Percentiles rank a stretch among this genome's conserved stretches.
These are phyloP conservation scores for Blennius ocellaris DNA, from an alignment of 2,113 vertebrate genomes.

Conservation along the genomic window DNA sequence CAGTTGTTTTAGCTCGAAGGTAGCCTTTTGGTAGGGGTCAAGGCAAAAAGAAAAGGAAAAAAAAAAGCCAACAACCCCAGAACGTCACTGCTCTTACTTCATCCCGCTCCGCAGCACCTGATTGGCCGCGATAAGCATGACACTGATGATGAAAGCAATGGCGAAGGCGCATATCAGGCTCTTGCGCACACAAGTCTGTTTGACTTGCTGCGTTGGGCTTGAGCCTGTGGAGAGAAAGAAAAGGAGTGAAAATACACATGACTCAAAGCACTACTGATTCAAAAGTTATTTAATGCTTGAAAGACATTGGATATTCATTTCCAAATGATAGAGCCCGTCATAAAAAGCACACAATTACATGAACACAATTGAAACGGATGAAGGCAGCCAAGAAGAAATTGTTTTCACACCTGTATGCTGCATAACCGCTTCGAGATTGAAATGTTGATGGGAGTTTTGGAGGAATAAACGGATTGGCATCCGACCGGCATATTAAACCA, in stretches of 20 bases:
- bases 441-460: constrained; percentile 54
- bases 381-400: constrained; percentile 11
- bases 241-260: neutral
- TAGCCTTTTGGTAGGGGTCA: constrained; percentile 46
- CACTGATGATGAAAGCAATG: constrained; percentile 98
- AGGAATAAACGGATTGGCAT: constrained; percentile 32
- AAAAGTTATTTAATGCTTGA: constrained; percentile 45
- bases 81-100: constrained; percentile 83
- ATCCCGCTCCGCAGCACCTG: constrained; percentile 97
- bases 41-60: constrained; percentile 31
- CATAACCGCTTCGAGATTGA: constrained; percentile 48
- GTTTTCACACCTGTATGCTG: constrained; percentile 54
- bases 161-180: constrained; percentile 98
- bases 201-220: constrained; percentile 97
- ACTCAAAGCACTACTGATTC: constrained; percentile 16
- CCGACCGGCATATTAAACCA: constrained; percentile 34
- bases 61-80: too few species aligned
- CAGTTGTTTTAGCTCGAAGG: constrained; percentile 35
- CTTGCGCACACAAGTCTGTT: constrained; percentile 97
- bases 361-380: constrained; percentile 41
- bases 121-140: constrained; percentile 98
- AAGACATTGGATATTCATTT: constrained; percentile 44
- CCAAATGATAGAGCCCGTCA: constrained; percentile 47
- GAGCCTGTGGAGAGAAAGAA: constrained; percentile 74
- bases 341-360: constrained; percentile 23